Evolutionary conservation across 2,113 vertebrate genomes (phyloP).

Genomic region (Rynchops niger): DNA sequence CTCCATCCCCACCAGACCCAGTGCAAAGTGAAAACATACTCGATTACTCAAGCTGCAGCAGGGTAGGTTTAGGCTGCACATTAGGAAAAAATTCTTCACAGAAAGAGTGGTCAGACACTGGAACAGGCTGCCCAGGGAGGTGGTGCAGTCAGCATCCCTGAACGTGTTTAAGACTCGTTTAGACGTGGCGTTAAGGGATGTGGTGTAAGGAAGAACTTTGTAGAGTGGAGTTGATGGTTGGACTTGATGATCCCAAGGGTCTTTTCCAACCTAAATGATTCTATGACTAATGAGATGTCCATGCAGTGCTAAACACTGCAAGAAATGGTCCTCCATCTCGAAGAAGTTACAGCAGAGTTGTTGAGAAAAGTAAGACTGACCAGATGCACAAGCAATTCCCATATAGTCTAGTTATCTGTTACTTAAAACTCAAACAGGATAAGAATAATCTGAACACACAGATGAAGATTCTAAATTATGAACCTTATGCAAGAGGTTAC

Average conservation of each 20-base stretch:
- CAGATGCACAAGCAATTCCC: not conserved
- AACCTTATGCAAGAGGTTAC: not conserved
- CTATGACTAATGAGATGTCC: not conserved
- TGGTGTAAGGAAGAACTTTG: too few species aligned
- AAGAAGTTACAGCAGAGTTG: not conserved
- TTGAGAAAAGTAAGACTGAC: not conserved
- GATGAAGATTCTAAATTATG: not conserved
- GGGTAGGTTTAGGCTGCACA: too few species aligned
- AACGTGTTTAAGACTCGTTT: too few species aligned
- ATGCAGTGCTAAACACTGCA: not conserved
- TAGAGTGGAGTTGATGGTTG: too few species aligned
- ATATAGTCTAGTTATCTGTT: not conserved
- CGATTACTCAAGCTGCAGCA: not conserved
- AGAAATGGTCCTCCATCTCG: not conserved
- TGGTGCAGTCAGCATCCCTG: too few species aligned
- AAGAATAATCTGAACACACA: not conserved
- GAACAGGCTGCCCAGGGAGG: too few species aligned
- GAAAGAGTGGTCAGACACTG: too few species aligned
- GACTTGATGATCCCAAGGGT: too few species aligned
- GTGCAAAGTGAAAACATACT: not conserved
- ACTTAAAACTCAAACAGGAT: not conserved
- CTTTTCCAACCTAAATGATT: too few species aligned
- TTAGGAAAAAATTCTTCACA: too few species aligned
- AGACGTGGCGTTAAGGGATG: too few species aligned
- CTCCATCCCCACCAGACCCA: not conserved